Conservation (phyloP, 1,140 invertebrate genomes). For the Metopolophium dirhodum region DNA sequence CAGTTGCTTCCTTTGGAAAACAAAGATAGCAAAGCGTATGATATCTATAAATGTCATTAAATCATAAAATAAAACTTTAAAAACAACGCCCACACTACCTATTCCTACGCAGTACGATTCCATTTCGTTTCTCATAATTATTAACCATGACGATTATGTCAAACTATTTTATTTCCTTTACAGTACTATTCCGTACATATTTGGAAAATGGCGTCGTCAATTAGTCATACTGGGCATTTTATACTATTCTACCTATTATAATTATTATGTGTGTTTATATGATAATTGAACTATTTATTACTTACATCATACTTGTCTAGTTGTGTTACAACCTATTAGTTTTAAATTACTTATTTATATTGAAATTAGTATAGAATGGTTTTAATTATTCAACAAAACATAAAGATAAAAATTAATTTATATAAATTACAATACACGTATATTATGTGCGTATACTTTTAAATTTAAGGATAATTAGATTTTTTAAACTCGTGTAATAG, state of each 20-base stretch:
- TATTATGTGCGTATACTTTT: background rate
- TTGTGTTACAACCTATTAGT: background rate
- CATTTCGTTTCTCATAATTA: background rate
- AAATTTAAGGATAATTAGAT: background rate
- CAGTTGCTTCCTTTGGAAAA: background rate
- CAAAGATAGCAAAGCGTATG: background rate
- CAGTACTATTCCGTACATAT: background rate
- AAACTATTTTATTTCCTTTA: background rate
- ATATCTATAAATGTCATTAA: background rate
- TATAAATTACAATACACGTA: background rate
- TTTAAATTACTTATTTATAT: background rate
- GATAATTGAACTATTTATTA: background rate
- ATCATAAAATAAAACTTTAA: background rate
- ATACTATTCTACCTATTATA: background rate
- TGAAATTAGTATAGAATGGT: background rate
- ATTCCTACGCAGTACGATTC: background rate
- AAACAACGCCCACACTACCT: background rate
- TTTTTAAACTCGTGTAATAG: too few relatives aligned
- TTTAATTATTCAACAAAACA: background rate
- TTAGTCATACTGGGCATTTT: background rate
- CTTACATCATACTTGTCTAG: background rate
- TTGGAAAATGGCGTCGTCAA: too few relatives aligned
- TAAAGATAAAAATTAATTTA: background rate
- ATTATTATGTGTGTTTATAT: background rate
- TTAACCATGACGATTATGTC: background rate